Evolutionary conservation across 1,140 invertebrate species (phyloP).

Genomic region (Stegodyphus dumicola): DNA sequence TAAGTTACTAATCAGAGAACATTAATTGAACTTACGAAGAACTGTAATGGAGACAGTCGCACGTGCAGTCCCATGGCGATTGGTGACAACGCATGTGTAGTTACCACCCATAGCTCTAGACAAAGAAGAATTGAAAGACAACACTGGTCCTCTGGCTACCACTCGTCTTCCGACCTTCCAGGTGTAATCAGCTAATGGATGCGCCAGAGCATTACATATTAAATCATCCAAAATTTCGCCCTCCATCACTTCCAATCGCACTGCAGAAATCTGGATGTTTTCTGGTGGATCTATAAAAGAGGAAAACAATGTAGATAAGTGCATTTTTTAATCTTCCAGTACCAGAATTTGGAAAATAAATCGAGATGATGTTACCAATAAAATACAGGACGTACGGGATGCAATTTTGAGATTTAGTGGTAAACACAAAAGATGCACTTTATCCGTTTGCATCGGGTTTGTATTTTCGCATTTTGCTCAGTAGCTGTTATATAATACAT

Average conservation of each 20-base stretch:
- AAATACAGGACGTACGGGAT: too few relatives aligned
- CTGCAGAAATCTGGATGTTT: constrained; percentile 81
- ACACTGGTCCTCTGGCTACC: constrained; percentile 57
- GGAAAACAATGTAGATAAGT: constrained; percentile 29
- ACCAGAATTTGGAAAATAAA: neutral
- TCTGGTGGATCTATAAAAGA: constrained; percentile 82
- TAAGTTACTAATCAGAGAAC: neutral
- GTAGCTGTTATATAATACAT: too few relatives aligned
- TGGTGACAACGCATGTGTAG: constrained; percentile 81
- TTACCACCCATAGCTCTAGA: constrained; percentile 75
- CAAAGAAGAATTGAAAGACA: constrained; percentile 72
- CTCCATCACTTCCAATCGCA: constrained; percentile 80
- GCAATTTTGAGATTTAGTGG: too few relatives aligned
- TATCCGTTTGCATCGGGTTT: too few relatives aligned
- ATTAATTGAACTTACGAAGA: constrained; percentile 76
- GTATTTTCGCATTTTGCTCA: too few relatives aligned
- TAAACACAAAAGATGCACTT: too few relatives aligned
- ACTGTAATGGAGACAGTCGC: constrained; percentile 79
- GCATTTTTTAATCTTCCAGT: neutral
- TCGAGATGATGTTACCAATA: too few relatives aligned
- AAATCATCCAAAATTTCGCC: constrained; percentile 77
- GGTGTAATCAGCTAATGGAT: constrained; percentile 70
- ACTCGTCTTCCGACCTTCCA: constrained; percentile 58
- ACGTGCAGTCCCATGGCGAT: constrained; percentile 78
- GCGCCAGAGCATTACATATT: constrained; percentile 82